phyloP scores from a whole-genome alignment of 2,888 invertebrate species.

The Machimus rusticus region DNA sequence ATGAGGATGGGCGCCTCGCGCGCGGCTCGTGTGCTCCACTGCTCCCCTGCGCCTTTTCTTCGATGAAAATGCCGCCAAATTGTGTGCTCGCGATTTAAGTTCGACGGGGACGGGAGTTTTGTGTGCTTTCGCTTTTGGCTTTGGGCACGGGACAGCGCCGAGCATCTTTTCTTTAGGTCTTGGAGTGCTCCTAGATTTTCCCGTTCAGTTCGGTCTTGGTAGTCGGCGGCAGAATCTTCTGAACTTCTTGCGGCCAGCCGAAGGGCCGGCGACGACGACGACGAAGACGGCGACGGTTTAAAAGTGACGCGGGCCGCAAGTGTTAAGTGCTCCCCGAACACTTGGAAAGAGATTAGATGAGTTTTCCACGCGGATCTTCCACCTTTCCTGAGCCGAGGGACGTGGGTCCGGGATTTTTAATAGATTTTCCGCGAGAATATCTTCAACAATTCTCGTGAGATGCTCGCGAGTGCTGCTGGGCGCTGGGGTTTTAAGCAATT shows the following conservation, averaged over 20 bases:
- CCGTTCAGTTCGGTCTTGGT: constrained; percentile 1
- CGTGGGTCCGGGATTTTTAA: not conserved
- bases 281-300: not conserved
- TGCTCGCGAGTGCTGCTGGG: not conserved
- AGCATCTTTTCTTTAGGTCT: not conserved
- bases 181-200: constrained; percentile 22
- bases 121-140: not conserved
- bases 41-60: not conserved
- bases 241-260: not conserved
- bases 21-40: not conserved
- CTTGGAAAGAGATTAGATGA: constrained; percentile 13
- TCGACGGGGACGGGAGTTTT: not conserved
- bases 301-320: not conserved
- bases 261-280: not conserved
- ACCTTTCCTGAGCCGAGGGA: not conserved
- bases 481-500: constrained; percentile 3
- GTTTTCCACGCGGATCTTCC: not conserved
- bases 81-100: not conserved
- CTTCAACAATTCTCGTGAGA: constrained; percentile 16
- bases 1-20: constrained; percentile 21
- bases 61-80: constrained; percentile 1
- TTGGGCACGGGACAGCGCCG: not conserved
- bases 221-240: not conserved
- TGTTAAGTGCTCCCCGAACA: constrained; percentile 29
- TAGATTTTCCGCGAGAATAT: constrained; percentile 34